Conservation (phyloP, 2,113 vertebrate genomes). For the Murina feae region DNA sequence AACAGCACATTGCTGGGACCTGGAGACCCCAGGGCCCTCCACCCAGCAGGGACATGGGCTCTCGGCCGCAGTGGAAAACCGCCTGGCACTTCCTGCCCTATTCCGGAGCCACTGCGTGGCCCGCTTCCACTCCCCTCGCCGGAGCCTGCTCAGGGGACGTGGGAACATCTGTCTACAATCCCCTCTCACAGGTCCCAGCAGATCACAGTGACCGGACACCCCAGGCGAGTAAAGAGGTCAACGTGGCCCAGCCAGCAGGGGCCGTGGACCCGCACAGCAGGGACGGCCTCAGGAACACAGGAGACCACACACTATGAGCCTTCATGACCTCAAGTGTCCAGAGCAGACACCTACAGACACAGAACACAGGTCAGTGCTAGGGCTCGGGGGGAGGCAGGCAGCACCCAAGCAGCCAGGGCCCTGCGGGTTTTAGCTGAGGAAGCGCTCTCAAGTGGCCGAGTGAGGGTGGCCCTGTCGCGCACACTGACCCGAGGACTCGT, state of each 20-base stretch:
- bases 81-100: background rate
- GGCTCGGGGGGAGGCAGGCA: background rate
- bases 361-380: background rate
- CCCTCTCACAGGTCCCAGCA: fast-evolving
- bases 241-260: fast-evolving
- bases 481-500: too few relatives aligned
- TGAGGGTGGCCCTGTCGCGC: too few relatives aligned
- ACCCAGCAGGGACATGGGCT: too few relatives aligned
- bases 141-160: background rate
- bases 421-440: background rate
- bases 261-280: fast-evolving
- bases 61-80: background rate
- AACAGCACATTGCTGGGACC: background rate
- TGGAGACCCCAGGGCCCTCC: background rate
- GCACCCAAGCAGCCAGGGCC: too few relatives aligned
- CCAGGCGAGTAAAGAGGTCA: fast-evolving
- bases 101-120: background rate
- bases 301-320: fast-evolving
- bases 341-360: too few relatives aligned
- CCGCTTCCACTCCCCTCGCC: background rate
- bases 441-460: background rate
- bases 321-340: fast-evolving
- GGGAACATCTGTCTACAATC: background rate
- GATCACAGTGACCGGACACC: background rate
- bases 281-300: fast-evolving